Base-by-base conservation (phyloP, 2,113 vertebrate species). In the Danionella cerebrum region DNA sequence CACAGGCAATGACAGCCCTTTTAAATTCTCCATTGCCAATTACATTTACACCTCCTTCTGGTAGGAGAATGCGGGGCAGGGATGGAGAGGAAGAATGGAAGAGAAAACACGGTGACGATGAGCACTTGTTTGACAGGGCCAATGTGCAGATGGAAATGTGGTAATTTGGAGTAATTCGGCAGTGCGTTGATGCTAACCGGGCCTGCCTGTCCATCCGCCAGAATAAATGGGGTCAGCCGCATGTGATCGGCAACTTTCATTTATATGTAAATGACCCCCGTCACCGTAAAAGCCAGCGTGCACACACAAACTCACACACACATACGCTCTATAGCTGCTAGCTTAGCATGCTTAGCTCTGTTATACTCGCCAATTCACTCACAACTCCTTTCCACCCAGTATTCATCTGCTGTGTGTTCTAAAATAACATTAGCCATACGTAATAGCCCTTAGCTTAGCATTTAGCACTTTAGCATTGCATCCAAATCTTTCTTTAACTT, bases 201-300 rank as follows among this genome's bases (percentile, higher is more conserved):
- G 82, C 80, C 86, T 83, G 84, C 79, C 88, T 83, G 85, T 87
- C 85, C 83, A 83, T 88, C 86, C 78, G 75, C 85, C 76, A 82
- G 84, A 89, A 90, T 88, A 85, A 90, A 88, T 88, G 86, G 85
- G 86, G 88, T 90, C 87, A 88, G 85, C 84, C 70, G 84, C 74
- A 76, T 88, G 84, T 88, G 87, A 90, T 89, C 86, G 86, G 88
- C 88, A 90, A 90, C 88, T 88, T 90, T 90, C 88, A 90, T 89
- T 90, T 90, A 88, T 88, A 90, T 90, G 88, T 88, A 90, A 90
- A 90, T 90, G 85, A 87, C 86, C 85, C 79, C 73, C 72, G 81
- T 79, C 75, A 79, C 80, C 69, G 79, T 85, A 80, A 84, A n/a
- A 83, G 74, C 77, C 82, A 72, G 81, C 80, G 76, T 76, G 78